Evolutionary conservation across 2,888 invertebrate genomes (phyloP).

Genomic region (Temnothorax ravouxi): DNA sequence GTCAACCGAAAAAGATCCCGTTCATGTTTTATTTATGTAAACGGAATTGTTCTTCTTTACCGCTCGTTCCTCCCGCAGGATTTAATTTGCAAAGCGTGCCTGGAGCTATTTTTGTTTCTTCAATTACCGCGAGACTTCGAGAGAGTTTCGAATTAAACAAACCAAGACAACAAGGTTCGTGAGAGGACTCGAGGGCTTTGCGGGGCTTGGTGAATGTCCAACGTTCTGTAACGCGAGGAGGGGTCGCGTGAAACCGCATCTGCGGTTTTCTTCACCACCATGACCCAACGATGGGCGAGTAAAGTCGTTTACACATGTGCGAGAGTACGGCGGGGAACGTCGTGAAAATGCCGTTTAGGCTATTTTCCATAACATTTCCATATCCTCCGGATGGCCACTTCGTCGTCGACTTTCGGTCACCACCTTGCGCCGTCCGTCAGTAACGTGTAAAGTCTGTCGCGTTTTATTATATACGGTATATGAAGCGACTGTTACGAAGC

Average conservation of each 20-base stretch:
- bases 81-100: slow-evolving; percentile 6
- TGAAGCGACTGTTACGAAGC: slow-evolving; percentile 24
- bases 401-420: slow-evolving; percentile 15
- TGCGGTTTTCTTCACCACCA: slow-evolving; percentile 74
- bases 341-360: slow-evolving; percentile 48
- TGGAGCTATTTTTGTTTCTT: background rate
- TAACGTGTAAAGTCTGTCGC: slow-evolving; percentile 38
- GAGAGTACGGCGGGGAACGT: background rate
- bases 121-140: slow-evolving; percentile 10
- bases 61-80: background rate
- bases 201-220: slow-evolving; percentile 62
- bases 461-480: slow-evolving; percentile 24
- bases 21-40: background rate
- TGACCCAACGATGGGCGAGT: slow-evolving; percentile 65
- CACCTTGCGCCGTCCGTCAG: slow-evolving; percentile 16
- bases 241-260: slow-evolving; percentile 73
- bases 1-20: background rate
- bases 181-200: slow-evolving; percentile 41
- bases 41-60: background rate
- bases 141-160: background rate
- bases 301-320: slow-evolving; percentile 66
- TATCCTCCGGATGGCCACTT: slow-evolving; percentile 41
- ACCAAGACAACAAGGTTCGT: slow-evolving; percentile 2
- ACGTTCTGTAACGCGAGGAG: slow-evolving; percentile 67
- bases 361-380: slow-evolving; percentile 68